Conservation (phyloP, 2,888 invertebrate genomes). For the Calliphora vomitoria region DNA sequence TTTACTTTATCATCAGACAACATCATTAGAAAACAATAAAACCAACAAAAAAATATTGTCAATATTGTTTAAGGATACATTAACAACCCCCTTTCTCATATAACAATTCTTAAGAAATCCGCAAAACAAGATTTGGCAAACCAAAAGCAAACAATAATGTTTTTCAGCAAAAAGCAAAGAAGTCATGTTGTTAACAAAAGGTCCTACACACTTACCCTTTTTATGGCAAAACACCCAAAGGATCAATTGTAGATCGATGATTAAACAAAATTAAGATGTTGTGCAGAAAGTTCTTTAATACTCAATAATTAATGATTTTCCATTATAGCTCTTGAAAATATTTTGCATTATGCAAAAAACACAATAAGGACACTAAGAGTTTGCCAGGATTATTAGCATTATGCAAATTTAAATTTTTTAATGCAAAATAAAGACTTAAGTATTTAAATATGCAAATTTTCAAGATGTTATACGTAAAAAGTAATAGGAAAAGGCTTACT, state of each 20-base stretch:
- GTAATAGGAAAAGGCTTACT: not conserved
- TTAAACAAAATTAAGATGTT: slow-evolving; percentile 41
- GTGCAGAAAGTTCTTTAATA: not conserved
- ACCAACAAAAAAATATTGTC: not conserved
- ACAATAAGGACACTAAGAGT: not conserved
- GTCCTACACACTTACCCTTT: not conserved
- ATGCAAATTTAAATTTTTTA: slow-evolving; percentile 65
- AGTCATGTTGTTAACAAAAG: slow-evolving; percentile 56
- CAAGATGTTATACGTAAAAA: not conserved
- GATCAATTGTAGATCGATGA: not conserved
- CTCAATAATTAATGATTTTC: slow-evolving; percentile 49
- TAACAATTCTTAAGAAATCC: not conserved
- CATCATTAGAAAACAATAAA: slow-evolving; percentile 36
- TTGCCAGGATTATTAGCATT: slow-evolving; percentile 62
- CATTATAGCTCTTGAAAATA: slow-evolving; percentile 15
- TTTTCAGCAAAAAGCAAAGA: slow-evolving; percentile 19
- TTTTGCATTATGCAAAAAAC: slow-evolving; percentile 11
- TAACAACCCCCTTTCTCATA: not conserved
- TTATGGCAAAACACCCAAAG: slow-evolving; percentile 2
- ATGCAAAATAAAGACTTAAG: slow-evolving; percentile 61
- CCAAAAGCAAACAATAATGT: slow-evolving; percentile 18
- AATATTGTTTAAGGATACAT: too few species aligned
- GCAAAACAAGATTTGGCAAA: slow-evolving; percentile 42
- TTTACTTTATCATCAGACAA: not conserved
- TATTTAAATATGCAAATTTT: slow-evolving; percentile 70